These are phyloP conservation scores for Poecile atricapillus DNA, from an alignment of 2,113 vertebrate genomes.

Conservation along the genomic window DNA sequence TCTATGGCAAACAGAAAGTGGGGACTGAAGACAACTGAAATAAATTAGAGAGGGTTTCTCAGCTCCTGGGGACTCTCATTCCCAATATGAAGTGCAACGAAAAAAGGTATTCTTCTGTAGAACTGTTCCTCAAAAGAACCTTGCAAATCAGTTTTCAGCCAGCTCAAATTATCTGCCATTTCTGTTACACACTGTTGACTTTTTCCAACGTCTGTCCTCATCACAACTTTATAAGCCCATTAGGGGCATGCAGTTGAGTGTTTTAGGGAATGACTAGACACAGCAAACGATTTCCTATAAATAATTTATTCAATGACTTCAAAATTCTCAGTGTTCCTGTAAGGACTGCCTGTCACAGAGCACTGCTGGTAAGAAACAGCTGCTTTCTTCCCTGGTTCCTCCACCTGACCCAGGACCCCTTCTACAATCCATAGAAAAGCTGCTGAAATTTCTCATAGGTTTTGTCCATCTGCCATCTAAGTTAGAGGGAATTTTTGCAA, in stretches of 20 bases:
- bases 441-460: background rate
- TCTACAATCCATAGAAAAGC: background rate
- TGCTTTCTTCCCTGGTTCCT: background rate
- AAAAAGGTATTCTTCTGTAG: background rate
- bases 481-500: background rate
- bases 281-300: conserved; percentile 42
- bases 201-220: background rate
- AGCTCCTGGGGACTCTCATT: background rate
- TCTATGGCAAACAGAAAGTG: background rate
- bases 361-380: conserved; percentile 23
- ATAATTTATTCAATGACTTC: conserved; percentile 41
- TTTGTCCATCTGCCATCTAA: background rate
- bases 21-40: background rate
- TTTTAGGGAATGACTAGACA: conserved; percentile 51
- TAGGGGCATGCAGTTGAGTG: conserved; percentile 32
- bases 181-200: background rate
- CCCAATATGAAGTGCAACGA: background rate
- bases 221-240: conserved; percentile 38
- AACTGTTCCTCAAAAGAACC: background rate
- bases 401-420: background rate
- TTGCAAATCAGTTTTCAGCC: background rate
- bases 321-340: conserved; percentile 8
- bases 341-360: background rate
- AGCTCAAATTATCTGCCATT: background rate
- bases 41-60: background rate